Evolutionary conservation across 1,140 invertebrate species (phyloP), one percentile per base, ranked within the genome.

Genomic region (Platyscapa corneri): DNA sequence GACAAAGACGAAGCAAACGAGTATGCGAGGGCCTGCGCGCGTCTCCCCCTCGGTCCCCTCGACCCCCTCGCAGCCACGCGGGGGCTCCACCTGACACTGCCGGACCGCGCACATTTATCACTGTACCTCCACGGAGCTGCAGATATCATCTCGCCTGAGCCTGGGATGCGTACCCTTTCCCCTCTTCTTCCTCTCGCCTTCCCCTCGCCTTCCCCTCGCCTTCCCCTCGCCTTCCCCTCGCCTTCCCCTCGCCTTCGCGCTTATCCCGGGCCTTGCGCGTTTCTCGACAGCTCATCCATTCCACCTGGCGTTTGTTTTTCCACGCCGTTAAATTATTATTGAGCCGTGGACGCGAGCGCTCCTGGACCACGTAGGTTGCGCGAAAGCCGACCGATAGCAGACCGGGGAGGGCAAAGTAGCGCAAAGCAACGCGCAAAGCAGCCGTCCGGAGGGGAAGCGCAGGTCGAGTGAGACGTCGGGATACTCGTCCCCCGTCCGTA

Each of bases 71-170:
- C 42, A 46, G 12, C 80, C 70, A 78, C 75, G 75, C 67, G 37
- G 37, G 65, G 65, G 80, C 87, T 87, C 87, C 88, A 90, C 89
- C 90, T 90, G 90, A 89, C 89, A 89, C 56, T 87, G 79, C 72
- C 53, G 49, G 89, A 87, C 83, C 82, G 87, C 87, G 89, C 89
- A 89, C 90, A 93, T 93, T 93, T 93, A 93, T 93, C 91, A 92
- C 91, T 70, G 49, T n/a, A 27, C 89, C 88, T 88, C 89, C 90
- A 89, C 89, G 87, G 88, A 88, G 88, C 88, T 88, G 30, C 27
- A 93, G 92, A 93, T 93, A 93, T 93, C 90, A 93, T 93, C 92
- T 92, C 91, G 88, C 89, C 90, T 90, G 89, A 90, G 88, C 90
- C 90, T 87, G 88, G 89, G 88, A 89, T 49, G 5, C 39, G 2